A percentile compares a stretch with the other conserved stretches of the same genome.
These are phyloP conservation scores for Teleiodes luculella DNA, from an alignment of 2,888 invertebrate species.

Conservation along the genomic window DNA sequence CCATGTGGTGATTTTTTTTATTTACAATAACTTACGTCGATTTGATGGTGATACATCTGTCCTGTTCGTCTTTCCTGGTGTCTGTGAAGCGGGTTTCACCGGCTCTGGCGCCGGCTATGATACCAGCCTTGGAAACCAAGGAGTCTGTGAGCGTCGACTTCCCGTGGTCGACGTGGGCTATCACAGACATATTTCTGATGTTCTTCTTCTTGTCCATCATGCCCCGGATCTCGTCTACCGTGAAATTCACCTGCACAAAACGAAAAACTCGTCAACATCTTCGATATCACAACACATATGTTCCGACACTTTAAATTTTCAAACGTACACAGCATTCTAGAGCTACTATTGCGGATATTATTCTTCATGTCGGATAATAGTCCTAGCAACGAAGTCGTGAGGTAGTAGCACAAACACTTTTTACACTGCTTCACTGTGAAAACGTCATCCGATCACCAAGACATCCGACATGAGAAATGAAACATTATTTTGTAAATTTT, in stretches of 20 bases:
- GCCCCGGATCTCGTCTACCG: conserved; percentile 99
- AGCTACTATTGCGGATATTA: background rate
- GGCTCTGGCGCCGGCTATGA: conserved; percentile 98
- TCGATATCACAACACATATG: conserved; percentile 51
- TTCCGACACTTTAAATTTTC: conserved; percentile 38
- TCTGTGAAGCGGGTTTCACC: conserved; percentile 99
- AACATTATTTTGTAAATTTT: conserved; percentile 35
- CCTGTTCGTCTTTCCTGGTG: conserved; percentile 99
- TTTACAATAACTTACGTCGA: conserved; percentile 88
- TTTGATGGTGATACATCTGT: conserved; percentile 99
- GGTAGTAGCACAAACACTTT: conserved; percentile 36
- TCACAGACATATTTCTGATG: conserved; percentile 99
- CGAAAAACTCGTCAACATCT: conserved; percentile 56
- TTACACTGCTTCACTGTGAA: conserved; percentile 52
- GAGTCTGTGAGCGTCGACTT: conserved; percentile 99
- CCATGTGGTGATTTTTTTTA: conserved; percentile 39
- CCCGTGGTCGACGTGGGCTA: conserved; percentile 99
- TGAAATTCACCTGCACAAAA: conserved; percentile 97
- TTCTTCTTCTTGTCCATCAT: conserved; percentile 99
- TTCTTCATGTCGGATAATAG: background rate
- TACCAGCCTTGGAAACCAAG: conserved; percentile 99
- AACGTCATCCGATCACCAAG: conserved; percentile 72
- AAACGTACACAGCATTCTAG: conserved; percentile 45
- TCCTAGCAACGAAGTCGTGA: background rate
- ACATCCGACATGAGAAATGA: conserved; percentile 43